These are phyloP conservation scores for Arge pagana DNA, from an alignment of 2,888 invertebrate species.

Conservation along the genomic window DNA sequence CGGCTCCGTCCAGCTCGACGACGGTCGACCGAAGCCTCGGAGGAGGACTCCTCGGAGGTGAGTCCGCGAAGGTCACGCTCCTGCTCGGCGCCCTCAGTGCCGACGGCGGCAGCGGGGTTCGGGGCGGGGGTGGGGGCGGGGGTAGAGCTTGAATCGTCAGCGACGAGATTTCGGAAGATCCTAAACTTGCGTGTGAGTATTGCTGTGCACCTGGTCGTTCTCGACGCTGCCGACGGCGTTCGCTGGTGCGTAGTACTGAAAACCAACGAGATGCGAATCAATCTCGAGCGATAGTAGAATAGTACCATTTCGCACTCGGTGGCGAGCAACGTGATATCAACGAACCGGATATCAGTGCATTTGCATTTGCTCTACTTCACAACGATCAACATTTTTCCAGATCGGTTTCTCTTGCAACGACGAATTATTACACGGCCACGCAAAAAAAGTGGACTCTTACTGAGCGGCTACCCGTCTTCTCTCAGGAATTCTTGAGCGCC, in stretches of 20 bases:
- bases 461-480: too few relatives aligned
- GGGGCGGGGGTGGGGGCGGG: constrained; percentile 30
- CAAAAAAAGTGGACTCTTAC: too few relatives aligned
- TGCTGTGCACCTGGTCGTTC: constrained; percentile 79
- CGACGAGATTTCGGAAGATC: constrained; percentile 53
- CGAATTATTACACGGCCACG: too few relatives aligned
- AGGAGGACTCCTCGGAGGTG: constrained; percentile 42
- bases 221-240: constrained; percentile 76
- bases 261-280: constrained; percentile 47
- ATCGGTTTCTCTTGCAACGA: too few relatives aligned
- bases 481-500: too few relatives aligned
- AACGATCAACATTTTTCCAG: too few relatives aligned
- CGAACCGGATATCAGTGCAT: too few relatives aligned
- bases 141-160: constrained; percentile 33
- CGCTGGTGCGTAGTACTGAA: constrained; percentile 84
- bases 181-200: constrained; percentile 87
- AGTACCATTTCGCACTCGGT: neutral
- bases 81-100: constrained; percentile 41
- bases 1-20: constrained; percentile 48
- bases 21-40: constrained; percentile 38
- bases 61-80: constrained; percentile 55
- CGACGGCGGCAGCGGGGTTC: constrained; percentile 47
- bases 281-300: constrained; percentile 15
- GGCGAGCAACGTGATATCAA: too few relatives aligned
- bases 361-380: too few relatives aligned